Percentiles rank a stretch among this genome's conserved stretches.
These are phyloP conservation scores for Poeciliopsis paucimaculata DNA, from an alignment of 2,797 vertebrate species.

Conservation along the genomic window DNA sequence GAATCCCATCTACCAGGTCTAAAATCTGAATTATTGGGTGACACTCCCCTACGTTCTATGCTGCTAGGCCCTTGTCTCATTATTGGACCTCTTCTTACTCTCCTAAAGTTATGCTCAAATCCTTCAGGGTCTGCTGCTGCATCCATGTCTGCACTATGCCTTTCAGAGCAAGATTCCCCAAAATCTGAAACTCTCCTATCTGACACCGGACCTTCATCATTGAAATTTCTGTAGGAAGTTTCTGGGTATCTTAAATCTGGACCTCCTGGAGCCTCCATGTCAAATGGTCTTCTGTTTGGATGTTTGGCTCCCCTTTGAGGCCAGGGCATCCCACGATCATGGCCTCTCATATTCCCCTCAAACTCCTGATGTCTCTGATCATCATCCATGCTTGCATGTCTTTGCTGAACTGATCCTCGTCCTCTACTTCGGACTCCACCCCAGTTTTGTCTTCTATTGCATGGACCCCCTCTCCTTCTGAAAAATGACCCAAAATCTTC, in stretches of 20 bases:
- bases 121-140: slow-evolving; percentile 23
- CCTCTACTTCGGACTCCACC: slow-evolving; percentile 35
- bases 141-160: slow-evolving; percentile 25
- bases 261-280: slow-evolving; percentile 41
- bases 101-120: slow-evolving; percentile 47
- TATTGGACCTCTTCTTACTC: slow-evolving; percentile 35
- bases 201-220: slow-evolving; percentile 25
- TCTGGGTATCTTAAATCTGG: slow-evolving; percentile 24
- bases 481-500: slow-evolving; percentile 26
- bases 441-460: slow-evolving; percentile 31
- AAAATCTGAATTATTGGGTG: slow-evolving; percentile 19
- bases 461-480: slow-evolving; percentile 35
- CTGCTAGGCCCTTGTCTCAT: slow-evolving; percentile 36
- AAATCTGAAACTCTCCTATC: slow-evolving; percentile 41
- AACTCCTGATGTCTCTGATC: slow-evolving; percentile 43
- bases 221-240: slow-evolving; percentile 38
- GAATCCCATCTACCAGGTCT: slow-evolving; percentile 38
- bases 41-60: slow-evolving; percentile 22
- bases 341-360: slow-evolving; percentile 32
- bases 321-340: slow-evolving; percentile 30
- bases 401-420: slow-evolving; percentile 34
- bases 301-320: slow-evolving; percentile 23
- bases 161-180: slow-evolving; percentile 37
- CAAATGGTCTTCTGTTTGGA: slow-evolving; percentile 39
- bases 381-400: slow-evolving; percentile 29